Conservation (phyloP, 2,797 vertebrate species). For the Salarias fasciatus region DNA sequence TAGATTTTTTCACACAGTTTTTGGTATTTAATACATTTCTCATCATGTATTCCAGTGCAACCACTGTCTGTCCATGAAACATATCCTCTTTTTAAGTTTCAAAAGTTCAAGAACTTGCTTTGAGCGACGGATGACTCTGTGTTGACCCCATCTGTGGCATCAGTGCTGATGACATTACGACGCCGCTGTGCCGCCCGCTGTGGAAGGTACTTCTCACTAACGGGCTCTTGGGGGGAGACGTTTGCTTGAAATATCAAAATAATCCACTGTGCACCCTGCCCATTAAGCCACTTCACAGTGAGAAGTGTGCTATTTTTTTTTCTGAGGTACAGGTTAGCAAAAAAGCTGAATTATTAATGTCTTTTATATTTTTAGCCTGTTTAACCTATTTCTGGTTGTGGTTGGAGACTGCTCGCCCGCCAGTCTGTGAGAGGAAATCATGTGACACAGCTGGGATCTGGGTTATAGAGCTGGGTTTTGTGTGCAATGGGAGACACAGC, state of each 20-base stretch:
- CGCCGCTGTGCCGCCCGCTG: conserved; percentile 29
- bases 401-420: conserved; percentile 76
- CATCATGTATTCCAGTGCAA: neutral
- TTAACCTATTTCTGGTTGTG: conserved; percentile 85
- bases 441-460: conserved; percentile 79
- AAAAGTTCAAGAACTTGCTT: conserved; percentile 26
- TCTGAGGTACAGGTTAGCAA: conserved; percentile 77
- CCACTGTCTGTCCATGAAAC: neutral
- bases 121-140: conserved; percentile 34
- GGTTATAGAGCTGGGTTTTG: conserved; percentile 71
- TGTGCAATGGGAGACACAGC: conserved; percentile 22
- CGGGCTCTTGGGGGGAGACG: conserved; percentile 27
- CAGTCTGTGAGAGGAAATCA: conserved; percentile 79
- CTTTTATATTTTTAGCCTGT: conserved; percentile 83
- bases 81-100: neutral
- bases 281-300: conserved; percentile 62
- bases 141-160: neutral
- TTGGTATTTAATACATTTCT: neutral
- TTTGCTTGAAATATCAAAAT: conserved; percentile 53
- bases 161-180: conserved; percentile 35
- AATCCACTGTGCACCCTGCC: conserved; percentile 52
- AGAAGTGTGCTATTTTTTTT: conserved; percentile 74
- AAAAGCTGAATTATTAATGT: conserved; percentile 84
- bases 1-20: neutral
- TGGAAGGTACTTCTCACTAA: conserved; percentile 23